Conservation (phyloP, 2,797 vertebrate species). For the Ispidina picta region DNA sequence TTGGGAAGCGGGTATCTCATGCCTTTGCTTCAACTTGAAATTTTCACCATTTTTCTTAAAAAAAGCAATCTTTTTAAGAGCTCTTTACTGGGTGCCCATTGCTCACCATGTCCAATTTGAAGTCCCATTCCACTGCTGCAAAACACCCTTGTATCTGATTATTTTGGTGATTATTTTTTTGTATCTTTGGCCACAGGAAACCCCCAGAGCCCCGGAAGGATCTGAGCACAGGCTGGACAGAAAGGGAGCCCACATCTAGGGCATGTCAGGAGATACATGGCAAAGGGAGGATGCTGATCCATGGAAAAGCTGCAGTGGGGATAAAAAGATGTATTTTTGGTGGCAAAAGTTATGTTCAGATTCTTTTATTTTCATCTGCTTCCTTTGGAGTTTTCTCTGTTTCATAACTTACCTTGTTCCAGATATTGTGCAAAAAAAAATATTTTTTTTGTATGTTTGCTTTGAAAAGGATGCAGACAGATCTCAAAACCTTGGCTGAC, state of each 20-base stretch:
- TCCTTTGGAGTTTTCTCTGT: not conserved
- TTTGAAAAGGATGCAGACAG: slow-evolving; percentile 18
- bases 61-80: not conserved
- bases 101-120: not conserved
- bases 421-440: not conserved
- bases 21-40: not conserved
- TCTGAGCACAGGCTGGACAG: not conserved
- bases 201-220: not conserved
- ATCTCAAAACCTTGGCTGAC: slow-evolving; percentile 5
- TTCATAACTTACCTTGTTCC: not conserved
- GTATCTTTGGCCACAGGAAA: accelerated
- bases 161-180: not conserved
- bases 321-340: not conserved
- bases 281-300: not conserved
- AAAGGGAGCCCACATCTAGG: not conserved
- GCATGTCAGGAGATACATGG: not conserved
- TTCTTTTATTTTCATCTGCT: not conserved
- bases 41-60: not conserved
- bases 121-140: not conserved
- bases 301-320: not conserved
- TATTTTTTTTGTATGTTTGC: not conserved
- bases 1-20: not conserved
- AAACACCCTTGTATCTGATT: accelerated
- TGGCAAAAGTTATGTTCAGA: not conserved
- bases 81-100: not conserved